phyloP scores from a whole-genome alignment of 2,888 invertebrate genomes.

The Mallateleia sp. region DNA sequence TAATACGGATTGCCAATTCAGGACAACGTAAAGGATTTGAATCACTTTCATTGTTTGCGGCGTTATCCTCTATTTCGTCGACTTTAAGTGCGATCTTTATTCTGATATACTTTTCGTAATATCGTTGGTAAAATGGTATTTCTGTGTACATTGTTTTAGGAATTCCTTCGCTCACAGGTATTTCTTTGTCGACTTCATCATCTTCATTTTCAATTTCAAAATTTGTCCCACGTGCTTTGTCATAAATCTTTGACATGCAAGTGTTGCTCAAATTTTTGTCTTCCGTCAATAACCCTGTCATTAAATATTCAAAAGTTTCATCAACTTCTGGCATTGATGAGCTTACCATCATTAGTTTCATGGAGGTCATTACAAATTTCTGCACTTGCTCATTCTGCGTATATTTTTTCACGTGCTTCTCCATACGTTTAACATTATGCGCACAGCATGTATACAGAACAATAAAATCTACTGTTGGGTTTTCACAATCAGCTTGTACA shows the following conservation, averaged over 20 bases:
- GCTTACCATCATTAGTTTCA: slow-evolving; percentile 23
- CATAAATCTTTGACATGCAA: neutral
- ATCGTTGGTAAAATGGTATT: slow-evolving; percentile 12
- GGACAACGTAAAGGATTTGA: slow-evolving; percentile 9
- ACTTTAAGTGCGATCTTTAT: neutral
- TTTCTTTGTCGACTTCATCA: too few species aligned
- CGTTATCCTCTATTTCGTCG: neutral
- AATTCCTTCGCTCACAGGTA: too few species aligned
- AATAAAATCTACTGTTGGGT: neutral
- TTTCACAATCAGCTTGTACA: neutral
- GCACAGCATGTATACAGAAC: slow-evolving; percentile 14
- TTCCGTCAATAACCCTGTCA: slow-evolving; percentile 1
- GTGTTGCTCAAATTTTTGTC: neutral
- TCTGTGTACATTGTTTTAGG: neutral
- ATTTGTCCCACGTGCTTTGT: too few species aligned
- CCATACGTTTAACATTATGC: slow-evolving; percentile 13
- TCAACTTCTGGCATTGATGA: neutral
- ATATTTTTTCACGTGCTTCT: slow-evolving; percentile 5
- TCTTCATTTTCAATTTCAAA: too few species aligned
- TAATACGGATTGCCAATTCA: too few species aligned
- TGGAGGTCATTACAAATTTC: neutral
- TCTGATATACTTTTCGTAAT: neutral
- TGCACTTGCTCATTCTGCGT: neutral
- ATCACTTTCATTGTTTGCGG: neutral
- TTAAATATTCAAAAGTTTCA: slow-evolving; percentile 13